Conservation (phyloP, 2,797 vertebrate species). For the Synaphobranchus kaupii region DNA sequence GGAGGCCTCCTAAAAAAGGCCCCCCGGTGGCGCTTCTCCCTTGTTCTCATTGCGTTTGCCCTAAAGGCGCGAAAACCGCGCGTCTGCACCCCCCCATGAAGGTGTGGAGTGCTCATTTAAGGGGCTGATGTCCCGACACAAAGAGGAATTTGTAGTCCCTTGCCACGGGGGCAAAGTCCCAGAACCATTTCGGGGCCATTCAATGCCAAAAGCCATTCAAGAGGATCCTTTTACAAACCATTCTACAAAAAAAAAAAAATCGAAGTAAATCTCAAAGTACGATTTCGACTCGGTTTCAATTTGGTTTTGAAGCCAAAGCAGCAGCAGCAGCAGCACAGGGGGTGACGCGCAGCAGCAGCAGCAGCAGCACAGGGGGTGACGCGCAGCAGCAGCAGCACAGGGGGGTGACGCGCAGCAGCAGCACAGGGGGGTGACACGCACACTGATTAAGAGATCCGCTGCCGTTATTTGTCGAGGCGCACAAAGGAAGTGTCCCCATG, state of each 20-base stretch:
- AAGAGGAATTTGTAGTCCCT: conserved; percentile 10
- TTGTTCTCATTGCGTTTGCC: conserved; percentile 11
- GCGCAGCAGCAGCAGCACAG: neutral
- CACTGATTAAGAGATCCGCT: neutral
- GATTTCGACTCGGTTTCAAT: neutral
- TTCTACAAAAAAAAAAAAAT: neutral
- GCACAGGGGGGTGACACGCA: neutral
- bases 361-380: no score
- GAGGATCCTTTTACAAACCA: neutral
- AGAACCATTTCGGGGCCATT: neutral
- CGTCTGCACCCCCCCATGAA: neutral
- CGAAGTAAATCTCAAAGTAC: neutral
- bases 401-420: no score
- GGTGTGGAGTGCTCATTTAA: neutral
- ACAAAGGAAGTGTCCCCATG: neutral
- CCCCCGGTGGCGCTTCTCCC: neutral
- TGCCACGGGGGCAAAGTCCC: neutral
- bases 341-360: no score
- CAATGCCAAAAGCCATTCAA: neutral
- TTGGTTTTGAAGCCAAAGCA: neutral
- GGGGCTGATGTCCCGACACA: neutral
- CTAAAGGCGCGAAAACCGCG: neutral
- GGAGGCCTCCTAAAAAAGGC: neutral
- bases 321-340: no score
- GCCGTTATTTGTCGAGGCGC: no score